Percentiles rank a stretch among this genome's conserved stretches.
These are phyloP conservation scores for Andrena chrysosceles DNA, from an alignment of 2,888 invertebrate species.

Conservation along the genomic window DNA sequence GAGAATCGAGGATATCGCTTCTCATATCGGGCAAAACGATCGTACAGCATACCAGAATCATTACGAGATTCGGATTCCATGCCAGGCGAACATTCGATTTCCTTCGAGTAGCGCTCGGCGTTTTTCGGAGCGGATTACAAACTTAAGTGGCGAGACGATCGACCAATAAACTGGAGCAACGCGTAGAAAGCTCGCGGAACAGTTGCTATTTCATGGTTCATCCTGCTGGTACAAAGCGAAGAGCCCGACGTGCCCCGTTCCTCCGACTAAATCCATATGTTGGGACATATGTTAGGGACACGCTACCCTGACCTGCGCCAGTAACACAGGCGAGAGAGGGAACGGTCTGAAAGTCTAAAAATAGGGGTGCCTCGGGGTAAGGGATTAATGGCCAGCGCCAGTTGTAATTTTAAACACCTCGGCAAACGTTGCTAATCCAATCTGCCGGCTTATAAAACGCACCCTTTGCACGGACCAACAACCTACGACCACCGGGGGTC, in stretches of 20 bases:
- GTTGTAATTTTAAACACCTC: slow-evolving; percentile 71
- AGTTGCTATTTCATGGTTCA: slow-evolving; percentile 14
- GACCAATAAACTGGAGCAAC: slow-evolving; percentile 16
- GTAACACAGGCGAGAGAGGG: slow-evolving; percentile 55
- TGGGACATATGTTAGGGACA: slow-evolving; percentile 73
- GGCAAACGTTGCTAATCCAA: slow-evolving; percentile 69
- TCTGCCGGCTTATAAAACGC: slow-evolving; percentile 53
- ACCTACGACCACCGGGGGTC: slow-evolving; percentile 14
- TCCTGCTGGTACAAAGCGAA: slow-evolving; percentile 22
- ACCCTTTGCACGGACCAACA: slow-evolving; percentile 37
- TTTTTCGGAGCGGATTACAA: background rate
- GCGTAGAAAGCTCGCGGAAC: slow-evolving; percentile 13
- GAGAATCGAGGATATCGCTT: slow-evolving; percentile 36
- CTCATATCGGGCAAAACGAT: slow-evolving; percentile 3
- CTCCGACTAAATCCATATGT: slow-evolving; percentile 69
- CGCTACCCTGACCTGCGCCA: slow-evolving; percentile 76
- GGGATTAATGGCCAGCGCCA: slow-evolving; percentile 66
- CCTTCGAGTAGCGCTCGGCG: background rate
- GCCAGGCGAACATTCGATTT: background rate
- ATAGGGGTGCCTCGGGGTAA: slow-evolving; percentile 71
- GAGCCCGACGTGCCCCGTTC: slow-evolving; percentile 44
- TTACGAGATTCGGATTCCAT: background rate
- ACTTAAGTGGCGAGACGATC: slow-evolving; percentile 1
- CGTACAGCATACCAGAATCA: slow-evolving; percentile 8
- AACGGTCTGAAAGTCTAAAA: slow-evolving; percentile 63